phyloP scores from a whole-genome alignment of 2,797 vertebrate genomes.

The Enteromius unitaeniatus region DNA sequence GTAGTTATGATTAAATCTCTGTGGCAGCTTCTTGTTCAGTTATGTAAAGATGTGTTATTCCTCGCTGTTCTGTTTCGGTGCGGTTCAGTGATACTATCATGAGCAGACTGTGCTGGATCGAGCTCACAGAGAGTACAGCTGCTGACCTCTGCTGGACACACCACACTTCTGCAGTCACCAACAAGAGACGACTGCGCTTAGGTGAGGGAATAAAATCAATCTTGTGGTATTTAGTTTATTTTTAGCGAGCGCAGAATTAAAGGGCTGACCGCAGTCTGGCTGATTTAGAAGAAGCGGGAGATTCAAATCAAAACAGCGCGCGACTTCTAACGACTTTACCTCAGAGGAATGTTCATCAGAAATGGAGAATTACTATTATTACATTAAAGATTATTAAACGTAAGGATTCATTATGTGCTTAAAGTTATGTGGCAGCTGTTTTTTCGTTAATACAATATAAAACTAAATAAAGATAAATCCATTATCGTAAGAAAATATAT shows the following conservation, averaged over 20 bases:
- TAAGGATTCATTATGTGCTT: neutral
- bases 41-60: neutral
- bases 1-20: neutral
- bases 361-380: neutral
- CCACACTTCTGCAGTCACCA: neutral
- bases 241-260: neutral
- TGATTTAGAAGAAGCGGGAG: neutral
- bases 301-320: slow-evolving; percentile 12
- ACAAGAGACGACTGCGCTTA: neutral
- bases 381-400: neutral
- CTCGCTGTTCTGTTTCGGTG: neutral
- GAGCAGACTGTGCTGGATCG: neutral
- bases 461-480: no score
- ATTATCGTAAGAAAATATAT: no score
- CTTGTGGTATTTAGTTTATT: no score
- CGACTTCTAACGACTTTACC: neutral
- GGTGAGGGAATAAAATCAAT: neutral
- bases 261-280: neutral
- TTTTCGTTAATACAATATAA: neutral
- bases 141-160: slow-evolving; percentile 13
- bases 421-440: neutral
- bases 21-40: neutral
- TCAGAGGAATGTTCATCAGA: neutral
- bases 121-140: neutral
- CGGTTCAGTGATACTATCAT: neutral